Evolutionary conservation across 1,140 invertebrate genomes (phyloP), one percentile per base, ranked within the genome.

Genomic region (Adoxophyes honmai): DNA sequence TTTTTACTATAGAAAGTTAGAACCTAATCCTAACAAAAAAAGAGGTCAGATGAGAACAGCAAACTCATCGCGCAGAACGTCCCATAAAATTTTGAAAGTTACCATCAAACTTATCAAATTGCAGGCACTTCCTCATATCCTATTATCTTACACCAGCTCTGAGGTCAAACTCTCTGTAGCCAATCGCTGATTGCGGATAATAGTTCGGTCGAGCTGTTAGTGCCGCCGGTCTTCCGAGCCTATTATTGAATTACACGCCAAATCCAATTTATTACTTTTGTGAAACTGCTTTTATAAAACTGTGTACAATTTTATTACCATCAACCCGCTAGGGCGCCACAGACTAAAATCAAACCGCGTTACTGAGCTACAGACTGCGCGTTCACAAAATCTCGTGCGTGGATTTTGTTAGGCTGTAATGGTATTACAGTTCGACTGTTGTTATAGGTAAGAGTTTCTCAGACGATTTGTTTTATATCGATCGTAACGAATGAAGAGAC

Each of bases 201-300:
- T 85, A 59, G 75, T 68, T 68, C 60, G 67, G 66, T 59, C 58
- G 63, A 68, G 69, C 70, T 71, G 70, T 77, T 75, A 79, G 73
- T 83, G 84, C 81, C 79, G 84, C 81, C 67, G 79, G 81, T 86
- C 73, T 87, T 83, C 77, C 68, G 73, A 78, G 66, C 70, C 68
- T 64, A 81, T 86, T 88, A 86, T 83, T 84, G 62, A 78, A 86
- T 86, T 86, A 79, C 70, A 86, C 76, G 78, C 70, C 61, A 56
- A 69, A 81, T 74, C 74, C 65, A 64, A 74, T 78, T 63, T 73
- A 82, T 77, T 71, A 66, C 75, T 72, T 77, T 77, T 69, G 64
- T 70, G 58, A 68, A 68, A 60, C 42, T 60, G 34, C 34, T 39
- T 55, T 65, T 60, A 77, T 66, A 65, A 62, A 64, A 66, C 59